Conservation (phyloP, 2,888 invertebrate species). For the Agrilus mali region DNA sequence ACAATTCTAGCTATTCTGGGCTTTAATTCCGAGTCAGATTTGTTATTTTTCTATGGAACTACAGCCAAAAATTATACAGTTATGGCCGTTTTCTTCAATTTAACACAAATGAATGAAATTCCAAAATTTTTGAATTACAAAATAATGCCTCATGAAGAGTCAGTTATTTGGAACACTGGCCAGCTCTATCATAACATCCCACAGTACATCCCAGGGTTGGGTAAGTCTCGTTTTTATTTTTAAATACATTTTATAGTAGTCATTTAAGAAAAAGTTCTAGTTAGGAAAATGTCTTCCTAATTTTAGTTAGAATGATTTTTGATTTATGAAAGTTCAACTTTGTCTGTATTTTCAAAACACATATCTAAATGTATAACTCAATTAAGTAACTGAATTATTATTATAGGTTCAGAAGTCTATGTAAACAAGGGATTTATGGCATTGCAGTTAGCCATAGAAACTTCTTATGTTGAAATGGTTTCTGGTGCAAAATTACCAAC, state of each 20-base stretch:
- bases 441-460: slow-evolving; percentile 48
- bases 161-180: slow-evolving; percentile 20
- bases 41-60: slow-evolving; percentile 20
- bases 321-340: no score
- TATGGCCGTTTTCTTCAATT: slow-evolving; percentile 23
- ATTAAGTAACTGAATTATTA: slow-evolving; percentile 4
- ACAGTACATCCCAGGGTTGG: slow-evolving; percentile 8
- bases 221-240: slow-evolving; percentile 3
- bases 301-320: no score
- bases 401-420: slow-evolving; percentile 32
- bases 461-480: slow-evolving; percentile 36
- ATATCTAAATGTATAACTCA: background rate
- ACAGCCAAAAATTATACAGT: slow-evolving; percentile 12
- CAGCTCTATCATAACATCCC: slow-evolving; percentile 9
- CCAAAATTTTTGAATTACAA: slow-evolving; percentile 22
- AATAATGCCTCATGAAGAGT: slow-evolving; percentile 21
- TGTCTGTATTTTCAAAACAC: no score
- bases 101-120: slow-evolving; percentile 8
- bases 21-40: slow-evolving; percentile 19
- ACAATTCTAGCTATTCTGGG: slow-evolving; percentile 20
- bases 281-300: no score
- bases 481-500: slow-evolving; percentile 9
- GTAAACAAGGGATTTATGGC: slow-evolving; percentile 39
- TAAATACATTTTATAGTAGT: slow-evolving; percentile 2
- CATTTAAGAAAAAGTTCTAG: no score